Conservation (phyloP, 2,888 invertebrate species). For the Ornithoptera priamus region DNA sequence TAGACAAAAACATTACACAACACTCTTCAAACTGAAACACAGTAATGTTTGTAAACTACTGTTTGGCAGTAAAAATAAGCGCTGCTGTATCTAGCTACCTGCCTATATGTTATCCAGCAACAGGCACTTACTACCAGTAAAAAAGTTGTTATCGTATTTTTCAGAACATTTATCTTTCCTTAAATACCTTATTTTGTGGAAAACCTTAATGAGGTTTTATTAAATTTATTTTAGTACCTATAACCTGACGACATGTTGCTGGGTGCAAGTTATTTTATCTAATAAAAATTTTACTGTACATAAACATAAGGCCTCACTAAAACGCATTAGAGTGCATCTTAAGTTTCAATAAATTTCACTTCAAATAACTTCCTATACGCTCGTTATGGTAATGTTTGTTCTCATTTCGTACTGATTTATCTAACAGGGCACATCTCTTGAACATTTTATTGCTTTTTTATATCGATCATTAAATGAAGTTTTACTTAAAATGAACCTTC, state of each 20-base stretch:
- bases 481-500: slow-evolving; percentile 13
- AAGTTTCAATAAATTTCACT: background rate
- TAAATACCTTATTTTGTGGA: background rate
- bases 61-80: no score
- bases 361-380: slow-evolving; percentile 5
- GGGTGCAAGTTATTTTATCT: background rate
- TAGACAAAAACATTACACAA: no score
- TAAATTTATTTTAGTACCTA: background rate
- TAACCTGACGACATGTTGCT: background rate
- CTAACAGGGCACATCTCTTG: slow-evolving; percentile 5
- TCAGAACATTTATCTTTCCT: no score
- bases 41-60: no score
- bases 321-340: slow-evolving; percentile 1
- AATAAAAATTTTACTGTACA: background rate
- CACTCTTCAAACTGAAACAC: no score
- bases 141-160: no score
- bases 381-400: slow-evolving; percentile 17
- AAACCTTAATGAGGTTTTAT: background rate
- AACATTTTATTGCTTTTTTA: slow-evolving; percentile 22
- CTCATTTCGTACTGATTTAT: slow-evolving; percentile 19
- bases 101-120: no score
- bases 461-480: slow-evolving; percentile 21
- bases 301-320: background rate
- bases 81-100: no score
- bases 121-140: no score